Base-by-base conservation (phyloP, 2,888 invertebrate genomes). In the Ophion ventricosus region DNA sequence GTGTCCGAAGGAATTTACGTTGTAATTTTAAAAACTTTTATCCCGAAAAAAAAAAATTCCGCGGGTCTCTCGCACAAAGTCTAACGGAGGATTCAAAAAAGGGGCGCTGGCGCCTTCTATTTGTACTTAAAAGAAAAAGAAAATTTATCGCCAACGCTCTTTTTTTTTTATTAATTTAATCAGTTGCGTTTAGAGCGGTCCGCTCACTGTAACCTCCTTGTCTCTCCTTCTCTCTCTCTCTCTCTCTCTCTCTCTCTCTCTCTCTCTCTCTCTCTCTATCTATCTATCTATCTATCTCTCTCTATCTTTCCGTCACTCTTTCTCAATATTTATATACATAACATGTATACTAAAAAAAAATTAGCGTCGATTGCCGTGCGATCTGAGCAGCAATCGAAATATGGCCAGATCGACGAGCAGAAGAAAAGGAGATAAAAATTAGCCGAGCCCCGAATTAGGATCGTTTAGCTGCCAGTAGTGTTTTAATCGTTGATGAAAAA, bases 21-120 rank as follows among this genome's bases (percentile, higher is more conserved):
- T 49, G 49, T 49, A 49, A 49, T 49, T 40, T 49, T 3, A 49
- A 49, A 49, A 43, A 74, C 63, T 49, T n/a, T 25, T 29, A 20
- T 14, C 20, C 74, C 26, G n/a, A 26, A 35, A 40, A 61, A 43
- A 11, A 69, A 69, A 29, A 56, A 69, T 63, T 78, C 57, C 57
- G 43, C 76, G 80, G 43, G 72, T 76, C 80, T 35, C 78, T 70
- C 79, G 66, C 70, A 81, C 74, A 70, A 79, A 61, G 56, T 75
- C 40, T 83, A 76, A 77, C 77, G 69, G 80, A 84, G 29, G 73
- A 75, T 17, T n/a, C 26, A 57, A 59, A 78, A 54, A 75, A 83
- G 80, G 82, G 82, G 84, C 85, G 87, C 85, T 63, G 82, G 86
- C 84, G 85, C 83, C 74, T 74, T 73, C 67, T 84, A 78, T 85